These are phyloP conservation scores for Paedocypris sp. DNA, from an alignment of 2,113 vertebrate genomes.

Conservation along the genomic window DNA sequence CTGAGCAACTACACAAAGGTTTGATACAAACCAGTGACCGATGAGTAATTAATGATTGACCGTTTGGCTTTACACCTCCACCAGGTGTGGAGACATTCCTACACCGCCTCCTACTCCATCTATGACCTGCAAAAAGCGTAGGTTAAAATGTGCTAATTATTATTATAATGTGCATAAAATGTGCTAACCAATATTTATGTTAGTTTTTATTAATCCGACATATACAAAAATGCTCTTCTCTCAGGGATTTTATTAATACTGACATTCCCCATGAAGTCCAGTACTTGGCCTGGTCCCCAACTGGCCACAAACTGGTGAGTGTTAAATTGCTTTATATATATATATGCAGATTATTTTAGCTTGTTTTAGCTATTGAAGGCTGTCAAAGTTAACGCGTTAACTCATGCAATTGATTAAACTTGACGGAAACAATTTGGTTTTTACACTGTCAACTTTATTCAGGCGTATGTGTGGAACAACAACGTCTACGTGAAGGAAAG, in stretches of 20 bases:
- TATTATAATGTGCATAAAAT: neutral
- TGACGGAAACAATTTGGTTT: no score
- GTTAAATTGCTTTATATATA: no score
- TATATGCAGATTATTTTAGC: no score
- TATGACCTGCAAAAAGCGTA: conserved; percentile 65
- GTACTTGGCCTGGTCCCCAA: conserved; percentile 79
- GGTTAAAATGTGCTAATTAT: conserved; percentile 32
- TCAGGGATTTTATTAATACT: conserved; percentile 64
- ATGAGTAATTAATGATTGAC: neutral
- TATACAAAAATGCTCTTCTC: conserved; percentile 27
- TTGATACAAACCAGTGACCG: conserved; percentile 33
- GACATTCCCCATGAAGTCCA: conserved; percentile 73
- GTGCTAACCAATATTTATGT: neutral
- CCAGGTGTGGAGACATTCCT: conserved; percentile 88
- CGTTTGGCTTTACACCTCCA: neutral
- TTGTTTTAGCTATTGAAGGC: no score
- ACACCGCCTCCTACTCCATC: conserved; percentile 76
- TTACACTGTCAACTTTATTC: neutral
- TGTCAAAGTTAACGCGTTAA: no score
- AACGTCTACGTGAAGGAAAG: conserved; percentile 77
- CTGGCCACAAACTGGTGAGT: conserved; percentile 83
- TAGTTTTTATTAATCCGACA: neutral
- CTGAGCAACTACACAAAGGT: conserved; percentile 89
- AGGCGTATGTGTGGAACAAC: conserved; percentile 81
- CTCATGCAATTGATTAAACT: neutral